phyloP scores from a whole-genome alignment of 2,797 vertebrate species.

The Cynopterus sphinx region DNA sequence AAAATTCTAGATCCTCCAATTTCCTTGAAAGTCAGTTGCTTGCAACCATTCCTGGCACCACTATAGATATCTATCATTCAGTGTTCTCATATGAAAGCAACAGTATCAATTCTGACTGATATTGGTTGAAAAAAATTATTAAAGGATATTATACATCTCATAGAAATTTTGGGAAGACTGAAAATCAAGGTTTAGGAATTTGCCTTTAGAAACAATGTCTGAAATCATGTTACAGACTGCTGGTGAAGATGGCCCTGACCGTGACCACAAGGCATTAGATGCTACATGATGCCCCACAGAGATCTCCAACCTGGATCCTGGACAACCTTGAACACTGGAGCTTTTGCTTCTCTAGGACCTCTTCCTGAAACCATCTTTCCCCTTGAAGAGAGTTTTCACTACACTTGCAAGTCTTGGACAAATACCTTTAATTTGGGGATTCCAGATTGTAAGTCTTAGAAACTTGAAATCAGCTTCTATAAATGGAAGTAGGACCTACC shows the following conservation, averaged over 20 bases:
- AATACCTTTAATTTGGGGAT: not conserved
- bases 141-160: not conserved
- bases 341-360: not conserved
- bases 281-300: rapidly evolving
- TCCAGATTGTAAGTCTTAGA: not conserved
- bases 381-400: not conserved
- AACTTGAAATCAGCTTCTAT: not conserved
- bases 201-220: not conserved
- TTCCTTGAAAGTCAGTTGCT: not conserved
- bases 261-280: not conserved
- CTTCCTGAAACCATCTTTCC: not conserved
- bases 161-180: not conserved
- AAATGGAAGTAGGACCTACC: not conserved
- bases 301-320: not conserved
- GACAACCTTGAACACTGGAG: not conserved
- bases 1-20: not conserved
- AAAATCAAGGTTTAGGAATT: not conserved
- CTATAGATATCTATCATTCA: not conserved
- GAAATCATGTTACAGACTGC: not conserved
- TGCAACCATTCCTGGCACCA: not conserved
- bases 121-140: not conserved
- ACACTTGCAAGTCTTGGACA: not conserved
- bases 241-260: not conserved
- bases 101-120: not conserved
- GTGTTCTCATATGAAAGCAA: not conserved